phyloP scores from a whole-genome alignment of 2,888 invertebrate genomes.

The Piscicola geometra region DNA sequence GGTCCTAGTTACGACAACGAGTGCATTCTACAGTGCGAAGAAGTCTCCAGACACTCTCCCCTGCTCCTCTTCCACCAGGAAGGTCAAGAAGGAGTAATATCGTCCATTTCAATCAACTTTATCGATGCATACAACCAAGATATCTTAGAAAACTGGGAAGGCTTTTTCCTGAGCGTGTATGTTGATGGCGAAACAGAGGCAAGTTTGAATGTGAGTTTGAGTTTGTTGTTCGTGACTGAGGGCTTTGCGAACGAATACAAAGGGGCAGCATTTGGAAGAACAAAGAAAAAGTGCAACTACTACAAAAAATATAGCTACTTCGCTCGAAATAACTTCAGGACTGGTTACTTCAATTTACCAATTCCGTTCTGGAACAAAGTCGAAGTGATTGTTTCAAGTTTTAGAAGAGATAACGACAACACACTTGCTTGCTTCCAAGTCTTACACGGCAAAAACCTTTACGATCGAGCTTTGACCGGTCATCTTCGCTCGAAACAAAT shows the following conservation, averaged over 20 bases:
- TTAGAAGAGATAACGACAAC: not conserved
- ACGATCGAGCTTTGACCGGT: constrained; percentile 37
- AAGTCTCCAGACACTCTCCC: not conserved
- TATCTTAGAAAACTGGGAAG: constrained; percentile 39
- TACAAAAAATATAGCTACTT: constrained; percentile 21
- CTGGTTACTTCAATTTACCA: constrained; percentile 43
- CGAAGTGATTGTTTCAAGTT: constrained; percentile 24
- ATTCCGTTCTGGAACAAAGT: constrained; percentile 44
- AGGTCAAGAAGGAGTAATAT: constrained; percentile 37
- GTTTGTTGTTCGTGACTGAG: constrained; percentile 41
- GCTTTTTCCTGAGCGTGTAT: constrained; percentile 39
- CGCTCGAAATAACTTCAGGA: constrained; percentile 12
- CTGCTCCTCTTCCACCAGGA: constrained; percentile 14
- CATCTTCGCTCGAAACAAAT: constrained; percentile 41
- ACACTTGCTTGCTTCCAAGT: constrained; percentile 40
- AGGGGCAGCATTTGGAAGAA: constrained; percentile 41
- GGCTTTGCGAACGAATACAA: constrained; percentile 40
- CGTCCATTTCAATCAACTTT: constrained; percentile 39
- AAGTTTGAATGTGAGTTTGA: constrained; percentile 42
- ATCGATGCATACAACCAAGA: constrained; percentile 31
- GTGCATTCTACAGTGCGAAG: constrained; percentile 35
- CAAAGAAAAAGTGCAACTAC: constrained; percentile 36
- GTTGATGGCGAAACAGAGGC: constrained; percentile 38
- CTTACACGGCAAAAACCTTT: constrained; percentile 37
- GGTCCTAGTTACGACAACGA: constrained; percentile 31